Conservation (phyloP, 2,888 invertebrate species). For the Pyrrhosoma nymphula region DNA sequence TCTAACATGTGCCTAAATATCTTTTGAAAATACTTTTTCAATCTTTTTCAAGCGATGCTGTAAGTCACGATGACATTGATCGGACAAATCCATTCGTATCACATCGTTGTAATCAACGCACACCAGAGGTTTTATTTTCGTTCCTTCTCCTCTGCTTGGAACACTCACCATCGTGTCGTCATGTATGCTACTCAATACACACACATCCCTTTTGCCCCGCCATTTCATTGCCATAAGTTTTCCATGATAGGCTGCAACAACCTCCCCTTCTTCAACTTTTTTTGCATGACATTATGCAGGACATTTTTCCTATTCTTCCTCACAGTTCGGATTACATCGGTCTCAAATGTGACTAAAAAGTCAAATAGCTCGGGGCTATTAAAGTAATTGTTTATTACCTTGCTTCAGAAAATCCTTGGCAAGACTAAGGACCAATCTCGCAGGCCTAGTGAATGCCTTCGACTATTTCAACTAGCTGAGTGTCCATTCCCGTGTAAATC, state of each 20-base stretch:
- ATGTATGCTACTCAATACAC: neutral
- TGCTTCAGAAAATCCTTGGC: neutral
- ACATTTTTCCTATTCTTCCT: too few species aligned
- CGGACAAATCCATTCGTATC: neutral
- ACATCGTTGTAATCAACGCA: slow-evolving; percentile 5
- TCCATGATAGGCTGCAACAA: too few species aligned
- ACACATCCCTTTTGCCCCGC: too few species aligned
- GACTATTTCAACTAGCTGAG: neutral
- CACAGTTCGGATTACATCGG: neutral
- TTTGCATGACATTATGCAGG: neutral
- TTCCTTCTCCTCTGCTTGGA: neutral
- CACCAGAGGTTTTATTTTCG: neutral
- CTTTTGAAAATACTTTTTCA: neutral
- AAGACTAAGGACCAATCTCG: neutral
- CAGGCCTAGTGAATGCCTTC: neutral
- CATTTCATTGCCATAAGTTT: too few species aligned
- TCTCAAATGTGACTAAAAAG: neutral
- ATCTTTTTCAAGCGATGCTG: neutral
- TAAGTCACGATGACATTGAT: neutral
- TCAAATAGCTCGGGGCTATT: neutral
- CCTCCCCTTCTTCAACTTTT: neutral
- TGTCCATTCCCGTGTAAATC: neutral
- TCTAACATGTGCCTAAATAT: too few species aligned
- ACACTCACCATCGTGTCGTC: neutral
- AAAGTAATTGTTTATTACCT: neutral